Evolutionary conservation across 2,113 vertebrate species (phyloP), one percentile per base, ranked within the genome.

Genomic region (Catharus fuscescens): DNA sequence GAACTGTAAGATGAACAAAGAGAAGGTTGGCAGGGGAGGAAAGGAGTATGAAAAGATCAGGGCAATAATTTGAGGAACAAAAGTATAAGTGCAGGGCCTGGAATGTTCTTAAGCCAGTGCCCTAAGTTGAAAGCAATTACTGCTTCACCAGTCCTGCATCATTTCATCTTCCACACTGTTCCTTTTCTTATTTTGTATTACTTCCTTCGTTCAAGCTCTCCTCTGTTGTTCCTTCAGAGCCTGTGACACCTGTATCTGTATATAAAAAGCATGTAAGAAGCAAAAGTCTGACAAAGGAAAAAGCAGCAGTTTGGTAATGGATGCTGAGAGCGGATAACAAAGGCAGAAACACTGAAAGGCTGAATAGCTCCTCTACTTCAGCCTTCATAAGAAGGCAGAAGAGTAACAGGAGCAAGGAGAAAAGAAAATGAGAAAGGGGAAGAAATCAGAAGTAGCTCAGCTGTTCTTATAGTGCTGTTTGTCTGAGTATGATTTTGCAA

Each of bases 281-380:
- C 57, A 92, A 86, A 87, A 95, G 59, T 62, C 67, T 84, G 72
- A 67, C 93, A 95, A 95, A 94, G 70, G 77, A 72, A 87, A 88
- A 93, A 59, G 76, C 73, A 82, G 47, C 70, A 40, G 48, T 86
- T 94, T 76, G 54, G 67, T 96, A 96, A 95, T 94, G 82, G 88
- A 44, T 70, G 57, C 67, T 57, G 47, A 94, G 88, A 94, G 76
- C 7, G 1, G 61, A 57, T 93, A 83, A 92, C 72, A 95, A 96
- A 92, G 91, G 79, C 0, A 0, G 77, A 85, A 93, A 80, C 0
- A 6, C 72, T 86, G 72, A 83, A 91, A 95, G 67, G 69, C 82
- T 95, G 93, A 95, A 94, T 83, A 90, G 81, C 76, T 83, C 11
- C 56, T 92, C 72, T 80, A 48, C 65, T 93, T 76, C 80, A 90